Conservation (phyloP, 2,888 invertebrate species). For the Dexiosoma caninum region DNA sequence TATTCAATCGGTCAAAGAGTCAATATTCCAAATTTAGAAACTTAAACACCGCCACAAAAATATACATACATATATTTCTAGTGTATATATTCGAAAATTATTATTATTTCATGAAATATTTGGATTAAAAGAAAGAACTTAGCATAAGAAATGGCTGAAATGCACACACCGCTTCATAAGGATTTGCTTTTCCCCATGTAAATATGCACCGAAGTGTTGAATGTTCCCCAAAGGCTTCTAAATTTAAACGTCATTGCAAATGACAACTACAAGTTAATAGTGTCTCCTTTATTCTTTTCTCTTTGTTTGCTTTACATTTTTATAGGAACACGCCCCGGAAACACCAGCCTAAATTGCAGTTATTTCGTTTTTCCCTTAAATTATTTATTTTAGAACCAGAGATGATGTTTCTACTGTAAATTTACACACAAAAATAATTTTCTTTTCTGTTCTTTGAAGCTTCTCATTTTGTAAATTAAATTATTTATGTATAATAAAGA, state of each 20-base stretch:
- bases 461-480: slow-evolving; percentile 40
- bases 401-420: slow-evolving; percentile 18
- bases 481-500: slow-evolving; percentile 41
- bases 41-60: slow-evolving; percentile 32
- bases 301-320: slow-evolving; percentile 30
- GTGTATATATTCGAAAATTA: slow-evolving; percentile 71
- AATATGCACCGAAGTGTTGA: slow-evolving; percentile 19
- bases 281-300: slow-evolving; percentile 19
- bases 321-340: slow-evolving; percentile 71
- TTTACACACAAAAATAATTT: slow-evolving; percentile 2
- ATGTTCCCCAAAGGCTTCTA: too few species aligned
- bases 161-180: slow-evolving; percentile 12
- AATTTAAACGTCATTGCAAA: too few species aligned
- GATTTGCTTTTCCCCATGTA: slow-evolving; percentile 36
- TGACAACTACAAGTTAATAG: slow-evolving; percentile 8
- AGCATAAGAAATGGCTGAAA: not conserved
- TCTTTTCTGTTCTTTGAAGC: slow-evolving; percentile 13
- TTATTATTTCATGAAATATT: not conserved
- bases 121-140: not conserved
- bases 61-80: slow-evolving; percentile 67
- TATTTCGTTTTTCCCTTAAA: not conserved
- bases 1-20: slow-evolving; percentile 11
- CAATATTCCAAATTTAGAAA: slow-evolving; percentile 14
- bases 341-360: slow-evolving; percentile 67
- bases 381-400: slow-evolving; percentile 4